These are phyloP conservation scores for Criorhina ranunculi DNA, from an alignment of 2,888 invertebrate species.

Conservation along the genomic window DNA sequence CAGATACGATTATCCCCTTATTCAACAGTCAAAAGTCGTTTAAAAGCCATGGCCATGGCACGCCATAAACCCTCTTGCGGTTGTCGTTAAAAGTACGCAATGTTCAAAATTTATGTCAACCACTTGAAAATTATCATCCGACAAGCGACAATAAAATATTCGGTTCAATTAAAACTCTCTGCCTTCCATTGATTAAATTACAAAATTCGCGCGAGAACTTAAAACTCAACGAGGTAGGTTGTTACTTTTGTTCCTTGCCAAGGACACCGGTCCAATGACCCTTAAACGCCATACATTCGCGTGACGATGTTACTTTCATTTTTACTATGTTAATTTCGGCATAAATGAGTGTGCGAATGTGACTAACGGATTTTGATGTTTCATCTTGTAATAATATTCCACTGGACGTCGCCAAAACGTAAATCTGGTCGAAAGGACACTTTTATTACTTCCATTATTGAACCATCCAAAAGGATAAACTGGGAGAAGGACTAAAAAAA, in stretches of 20 bases:
- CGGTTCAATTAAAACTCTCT: conserved; percentile 54
- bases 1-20: conserved; percentile 45
- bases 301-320: neutral
- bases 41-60: neutral
- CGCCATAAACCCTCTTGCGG: conserved; percentile 21
- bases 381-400: conserved; percentile 54
- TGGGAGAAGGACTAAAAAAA: neutral
- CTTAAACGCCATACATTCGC: neutral
- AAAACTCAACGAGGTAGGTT: neutral
- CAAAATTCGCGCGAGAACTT: conserved; percentile 5
- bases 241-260: neutral
- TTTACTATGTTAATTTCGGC: neutral
- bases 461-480: conserved; percentile 48
- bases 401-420: conserved; percentile 34
- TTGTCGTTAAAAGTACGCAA: conserved; percentile 30
- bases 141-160: conserved; percentile 38
- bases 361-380: conserved; percentile 45
- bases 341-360: conserved; percentile 13
- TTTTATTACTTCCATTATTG: conserved; percentile 54
- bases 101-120: conserved; percentile 30
- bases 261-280: conserved; percentile 31
- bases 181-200: conserved; percentile 29
- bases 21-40: conserved; percentile 10
- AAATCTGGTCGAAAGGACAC: conserved; percentile 52
- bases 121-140: conserved; percentile 45